A percentile compares a stretch with the other conserved stretches of the same genome.
phyloP scores from a whole-genome alignment of 2,888 invertebrate genomes.

The Trachelus iudaicus region DNA sequence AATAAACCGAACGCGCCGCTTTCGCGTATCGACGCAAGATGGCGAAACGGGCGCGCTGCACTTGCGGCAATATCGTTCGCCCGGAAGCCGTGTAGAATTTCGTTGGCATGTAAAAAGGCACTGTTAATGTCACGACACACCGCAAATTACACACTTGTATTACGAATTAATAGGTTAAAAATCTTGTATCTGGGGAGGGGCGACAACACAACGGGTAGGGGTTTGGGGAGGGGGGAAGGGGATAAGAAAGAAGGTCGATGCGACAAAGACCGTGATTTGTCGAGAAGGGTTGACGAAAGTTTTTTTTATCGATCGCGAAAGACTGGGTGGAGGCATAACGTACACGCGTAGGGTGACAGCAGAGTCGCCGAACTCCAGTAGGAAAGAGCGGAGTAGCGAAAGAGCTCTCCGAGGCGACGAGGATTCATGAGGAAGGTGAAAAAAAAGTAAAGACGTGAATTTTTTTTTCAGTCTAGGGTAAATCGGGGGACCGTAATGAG shows the following conservation, averaged over 20 bases:
- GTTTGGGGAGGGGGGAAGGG: background rate
- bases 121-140: slow-evolving; percentile 46
- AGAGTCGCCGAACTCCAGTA: background rate
- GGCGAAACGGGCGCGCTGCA: background rate
- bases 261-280: background rate
- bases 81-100: background rate
- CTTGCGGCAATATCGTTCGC: background rate
- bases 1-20: background rate
- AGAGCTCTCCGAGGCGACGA: background rate
- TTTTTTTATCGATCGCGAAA: background rate
- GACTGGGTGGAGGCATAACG: background rate
- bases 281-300: background rate
- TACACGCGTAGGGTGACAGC: background rate
- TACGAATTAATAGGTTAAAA: slow-evolving; percentile 12
- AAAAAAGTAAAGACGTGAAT: too few relatives aligned
- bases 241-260: background rate
- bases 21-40: background rate
- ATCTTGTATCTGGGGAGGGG: background rate
- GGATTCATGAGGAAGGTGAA: background rate
- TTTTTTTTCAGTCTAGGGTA: background rate
- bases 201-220: background rate
- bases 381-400: background rate
- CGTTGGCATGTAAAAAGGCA: slow-evolving; percentile 45
- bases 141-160: slow-evolving; percentile 17
- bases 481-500: background rate